These are phyloP conservation scores for Craseonycteris thonglongyai DNA, from an alignment of 2,113 vertebrate genomes.

Conservation along the genomic window DNA sequence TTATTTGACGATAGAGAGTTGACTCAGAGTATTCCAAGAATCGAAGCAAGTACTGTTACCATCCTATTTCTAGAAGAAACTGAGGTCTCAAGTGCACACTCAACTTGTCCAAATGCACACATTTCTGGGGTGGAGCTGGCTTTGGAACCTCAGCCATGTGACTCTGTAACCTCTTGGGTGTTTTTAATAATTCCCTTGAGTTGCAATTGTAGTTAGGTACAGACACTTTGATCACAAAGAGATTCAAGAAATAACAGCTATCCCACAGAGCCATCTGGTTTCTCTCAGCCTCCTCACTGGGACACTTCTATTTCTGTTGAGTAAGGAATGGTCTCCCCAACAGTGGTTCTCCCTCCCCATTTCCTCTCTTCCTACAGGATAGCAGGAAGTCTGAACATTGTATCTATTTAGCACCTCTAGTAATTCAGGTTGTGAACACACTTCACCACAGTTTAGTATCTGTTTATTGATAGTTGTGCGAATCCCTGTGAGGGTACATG, in stretches of 20 bases:
- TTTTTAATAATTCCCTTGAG: not conserved
- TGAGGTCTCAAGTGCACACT: not conserved
- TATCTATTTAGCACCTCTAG: conserved; percentile 36
- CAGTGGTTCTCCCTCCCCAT: not conserved
- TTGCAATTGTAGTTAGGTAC: not conserved
- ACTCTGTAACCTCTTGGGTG: not conserved
- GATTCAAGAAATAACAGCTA: not conserved
- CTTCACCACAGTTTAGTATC: not conserved
- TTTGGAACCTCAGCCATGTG: not conserved
- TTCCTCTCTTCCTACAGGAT: conserved; percentile 24
- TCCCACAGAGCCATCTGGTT: conserved; percentile 24
- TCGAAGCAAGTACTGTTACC: not conserved
- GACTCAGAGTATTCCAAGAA: not conserved
- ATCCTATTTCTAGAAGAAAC: not conserved
- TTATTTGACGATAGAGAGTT: not conserved
- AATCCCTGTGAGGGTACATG: not conserved
- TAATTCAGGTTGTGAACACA: not conserved
- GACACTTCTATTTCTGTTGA: conserved; percentile 38
- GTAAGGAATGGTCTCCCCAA: not conserved
- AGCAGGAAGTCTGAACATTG: not conserved
- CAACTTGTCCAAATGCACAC: not conserved
- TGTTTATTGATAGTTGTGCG: not conserved
- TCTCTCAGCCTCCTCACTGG: not conserved
- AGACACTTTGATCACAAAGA: not conserved
- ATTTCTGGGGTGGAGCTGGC: not conserved